phyloP scores from a whole-genome alignment of 30 jellyfish, hydroid and myxozoan genomes.

The Cassiopea andromeda region DNA sequence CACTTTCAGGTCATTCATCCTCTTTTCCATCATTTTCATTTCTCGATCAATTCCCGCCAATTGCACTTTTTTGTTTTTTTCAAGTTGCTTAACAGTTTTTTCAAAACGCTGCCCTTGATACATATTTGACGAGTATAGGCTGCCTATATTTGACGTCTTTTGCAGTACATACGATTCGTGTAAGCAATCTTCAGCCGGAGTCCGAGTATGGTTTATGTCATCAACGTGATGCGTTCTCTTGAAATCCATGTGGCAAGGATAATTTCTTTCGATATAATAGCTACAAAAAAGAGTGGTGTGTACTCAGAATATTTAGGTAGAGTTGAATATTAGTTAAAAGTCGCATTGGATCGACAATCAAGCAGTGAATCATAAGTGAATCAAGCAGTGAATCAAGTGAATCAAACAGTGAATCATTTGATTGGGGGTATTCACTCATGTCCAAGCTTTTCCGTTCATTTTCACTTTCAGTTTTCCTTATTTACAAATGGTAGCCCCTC shows the following conservation, averaged over 20 bases:
- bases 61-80: conserved; percentile 38
- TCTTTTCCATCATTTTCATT: conserved; percentile 47
- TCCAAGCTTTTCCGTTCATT: too few relatives aligned
- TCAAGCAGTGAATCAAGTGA: too few relatives aligned
- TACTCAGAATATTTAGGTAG: neutral
- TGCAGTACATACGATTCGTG: conserved; percentile 52
- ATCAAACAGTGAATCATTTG: too few relatives aligned
- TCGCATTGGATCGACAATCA: too few relatives aligned
- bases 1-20: conserved; percentile 21
- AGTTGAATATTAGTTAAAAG: neutral
- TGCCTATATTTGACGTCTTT: conserved; percentile 57
- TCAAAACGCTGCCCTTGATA: conserved; percentile 61
- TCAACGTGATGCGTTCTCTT: conserved; percentile 12
- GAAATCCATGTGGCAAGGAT: conserved; percentile 43
- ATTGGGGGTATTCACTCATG: too few relatives aligned
- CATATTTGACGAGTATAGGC: conserved; percentile 58
- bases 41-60: conserved; percentile 66
- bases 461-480: too few relatives aligned
- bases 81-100: conserved; percentile 38
- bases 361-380: too few relatives aligned
- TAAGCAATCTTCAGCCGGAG: conserved; percentile 70
- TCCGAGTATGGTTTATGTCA: conserved; percentile 45
- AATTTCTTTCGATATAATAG: neutral
- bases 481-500: too few relatives aligned
- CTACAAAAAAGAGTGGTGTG: neutral